phyloP scores from a whole-genome alignment of 2,797 vertebrate species.

The Girardinus metallicus region DNA sequence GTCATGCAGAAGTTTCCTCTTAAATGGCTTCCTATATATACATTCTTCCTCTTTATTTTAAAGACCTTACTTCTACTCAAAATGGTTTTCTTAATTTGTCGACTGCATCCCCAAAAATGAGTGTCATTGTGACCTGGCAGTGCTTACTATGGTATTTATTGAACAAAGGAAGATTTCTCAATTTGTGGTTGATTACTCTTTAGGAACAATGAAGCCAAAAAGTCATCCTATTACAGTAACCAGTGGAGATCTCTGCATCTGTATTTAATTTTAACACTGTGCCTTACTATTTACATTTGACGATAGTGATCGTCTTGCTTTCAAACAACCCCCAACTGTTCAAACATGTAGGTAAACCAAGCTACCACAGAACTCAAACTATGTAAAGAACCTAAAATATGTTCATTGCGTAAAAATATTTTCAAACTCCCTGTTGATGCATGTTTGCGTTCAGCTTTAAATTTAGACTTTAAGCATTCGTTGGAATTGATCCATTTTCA shows the following conservation, averaged over 20 bases:
- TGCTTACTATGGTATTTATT: background rate
- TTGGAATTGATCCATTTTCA: conserved; percentile 5
- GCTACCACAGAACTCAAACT: conserved; percentile 6
- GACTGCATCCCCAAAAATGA: background rate
- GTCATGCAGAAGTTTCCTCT: too few species aligned
- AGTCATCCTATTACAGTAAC: background rate
- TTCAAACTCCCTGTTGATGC: conserved; percentile 11
- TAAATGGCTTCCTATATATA: background rate
- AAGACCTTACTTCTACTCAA: background rate
- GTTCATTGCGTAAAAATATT: conserved; percentile 25
- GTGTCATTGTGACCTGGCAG: background rate
- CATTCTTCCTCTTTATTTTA: background rate
- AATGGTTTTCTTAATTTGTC: background rate
- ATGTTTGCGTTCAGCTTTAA: conserved; percentile 3
- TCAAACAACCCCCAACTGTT: conserved; percentile 18
- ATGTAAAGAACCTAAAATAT: conserved; percentile 36
- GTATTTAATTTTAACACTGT: background rate
- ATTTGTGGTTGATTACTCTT: background rate
- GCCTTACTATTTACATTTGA: background rate
- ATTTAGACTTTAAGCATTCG: background rate
- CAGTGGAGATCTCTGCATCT: background rate
- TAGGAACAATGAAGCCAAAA: background rate
- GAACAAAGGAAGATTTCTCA: background rate
- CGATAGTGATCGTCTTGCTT: conserved; percentile 3
- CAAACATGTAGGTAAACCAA: conserved; percentile 13